These are phyloP conservation scores for Corvus cornix DNA, from an alignment of 2,113 vertebrate species.

Conservation along the genomic window DNA sequence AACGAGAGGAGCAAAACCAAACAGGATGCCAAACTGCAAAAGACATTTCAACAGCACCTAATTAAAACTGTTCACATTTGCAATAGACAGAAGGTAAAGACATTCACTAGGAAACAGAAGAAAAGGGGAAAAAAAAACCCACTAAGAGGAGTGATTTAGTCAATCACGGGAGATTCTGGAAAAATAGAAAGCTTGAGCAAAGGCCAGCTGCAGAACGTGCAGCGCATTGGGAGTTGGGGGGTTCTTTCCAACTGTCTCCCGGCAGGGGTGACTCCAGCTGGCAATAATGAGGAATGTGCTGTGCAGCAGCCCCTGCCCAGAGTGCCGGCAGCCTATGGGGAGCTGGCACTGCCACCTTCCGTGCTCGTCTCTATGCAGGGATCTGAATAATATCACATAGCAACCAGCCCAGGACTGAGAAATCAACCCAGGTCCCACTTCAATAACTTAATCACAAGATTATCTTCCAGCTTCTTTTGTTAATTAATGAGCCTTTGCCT, in stretches of 20 bases:
- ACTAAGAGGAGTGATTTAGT: conserved; percentile 7
- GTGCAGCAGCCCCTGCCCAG: neutral
- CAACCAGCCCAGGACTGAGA: conserved; percentile 22
- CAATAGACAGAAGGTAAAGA: conserved; percentile 62
- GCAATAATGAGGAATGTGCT: neutral
- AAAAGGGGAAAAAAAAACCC: rapidly evolving
- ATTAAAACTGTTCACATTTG: conserved; percentile 67
- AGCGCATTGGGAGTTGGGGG: neutral
- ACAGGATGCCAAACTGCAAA: conserved; percentile 58
- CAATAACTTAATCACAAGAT: conserved; percentile 5
- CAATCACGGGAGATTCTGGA: conserved; percentile 21
- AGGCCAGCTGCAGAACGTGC: neutral
- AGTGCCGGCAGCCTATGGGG: neutral
- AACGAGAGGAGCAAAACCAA: conserved; percentile 34
- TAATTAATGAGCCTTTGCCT: conserved; percentile 6
- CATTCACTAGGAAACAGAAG: conserved; percentile 37
- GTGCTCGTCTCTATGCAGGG: neutral
- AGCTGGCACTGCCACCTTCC: neutral
- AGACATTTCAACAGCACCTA: conserved; percentile 65
- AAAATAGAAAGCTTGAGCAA: conserved; percentile 19
- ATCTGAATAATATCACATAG: conserved; percentile 33
- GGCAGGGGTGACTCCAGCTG: neutral
- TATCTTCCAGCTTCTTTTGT: neutral
- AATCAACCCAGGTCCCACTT: neutral
- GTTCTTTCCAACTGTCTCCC: neutral